Evolutionary conservation across 2,797 vertebrate genomes (phyloP), one percentile per base, ranked within the genome.

Genomic region (Neosalanx taihuensis): DNA sequence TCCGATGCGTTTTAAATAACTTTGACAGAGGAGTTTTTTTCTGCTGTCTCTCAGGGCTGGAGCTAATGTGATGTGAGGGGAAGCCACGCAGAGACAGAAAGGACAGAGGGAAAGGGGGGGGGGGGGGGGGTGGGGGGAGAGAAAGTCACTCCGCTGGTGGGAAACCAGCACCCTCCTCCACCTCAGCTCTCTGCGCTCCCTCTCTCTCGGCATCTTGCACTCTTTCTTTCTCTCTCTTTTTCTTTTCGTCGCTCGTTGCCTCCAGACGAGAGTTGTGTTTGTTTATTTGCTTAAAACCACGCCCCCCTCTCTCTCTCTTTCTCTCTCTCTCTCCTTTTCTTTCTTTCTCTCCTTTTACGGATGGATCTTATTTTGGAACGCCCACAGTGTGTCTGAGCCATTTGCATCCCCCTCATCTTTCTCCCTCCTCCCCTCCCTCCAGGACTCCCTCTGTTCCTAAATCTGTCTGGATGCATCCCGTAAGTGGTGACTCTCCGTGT

Each of bases 41-140:
- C 77, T 90, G 84, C 83, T 75, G 79, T 91, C 89, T 89, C 89
- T 83, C 81, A 82, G 78, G 89, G 89, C 87, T 85, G 81, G 82
- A 90, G 89, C 88, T 92, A 91, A 91, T 92, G 89, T 91, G 90
- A 89, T 90, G 89, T 90, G 91, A 92, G 90, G 88, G 90, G 88
- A 90, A 87, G 87, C 87, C 88, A 87, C 85, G 83, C 86, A 79
- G 89, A 89, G 85, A 86, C 86, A 88, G 91, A 91, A 89, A 86
- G 88, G 88, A 90, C 86, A 69, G 13, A 31, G 76, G 78, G 62
- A 79, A 87, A 88, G 90, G 86, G 84, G 84, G 83, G 71, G 75
- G 80, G 75, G 76, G 74, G 80, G 81, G 83, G 30, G 62, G 76
- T 72, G 87, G 82, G 85, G 83, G 89, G 88, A 90, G 23, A 49